Percentiles rank a stretch among this genome's conserved stretches.
These are phyloP conservation scores for Trissolcus basalis DNA, from an alignment of 1,140 invertebrate species.

Conservation along the genomic window DNA sequence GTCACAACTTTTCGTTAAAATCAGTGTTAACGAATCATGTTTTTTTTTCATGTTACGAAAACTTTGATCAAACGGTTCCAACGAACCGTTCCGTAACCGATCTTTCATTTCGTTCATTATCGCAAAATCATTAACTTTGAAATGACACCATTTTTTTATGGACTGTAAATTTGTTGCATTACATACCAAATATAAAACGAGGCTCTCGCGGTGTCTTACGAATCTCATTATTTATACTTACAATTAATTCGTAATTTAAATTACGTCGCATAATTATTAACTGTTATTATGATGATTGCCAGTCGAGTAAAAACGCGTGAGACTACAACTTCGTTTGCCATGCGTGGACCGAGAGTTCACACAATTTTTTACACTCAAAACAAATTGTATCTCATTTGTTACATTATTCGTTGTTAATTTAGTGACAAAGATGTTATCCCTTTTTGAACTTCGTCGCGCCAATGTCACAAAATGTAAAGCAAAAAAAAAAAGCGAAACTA, in stretches of 20 bases:
- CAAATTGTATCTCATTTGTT: conserved; percentile 33
- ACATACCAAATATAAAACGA: conserved; percentile 48
- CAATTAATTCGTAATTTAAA: conserved; percentile 35
- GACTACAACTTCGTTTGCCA: conserved; percentile 15
- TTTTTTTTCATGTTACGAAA: too few species aligned
- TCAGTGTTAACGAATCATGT: too few species aligned
- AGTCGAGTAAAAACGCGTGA: conserved; percentile 12
- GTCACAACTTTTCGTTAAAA: conserved; percentile 5
- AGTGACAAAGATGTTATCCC: conserved; percentile 11
- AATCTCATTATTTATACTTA: conserved; percentile 52
- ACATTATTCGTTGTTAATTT: conserved; percentile 23
- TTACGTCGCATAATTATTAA: conserved; percentile 13
- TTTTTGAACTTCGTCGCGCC: conserved; percentile 8
- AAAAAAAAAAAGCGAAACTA: too few species aligned
- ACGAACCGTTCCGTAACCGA: background rate
- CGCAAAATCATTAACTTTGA: too few species aligned
- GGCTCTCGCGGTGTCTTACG: conserved; percentile 30
- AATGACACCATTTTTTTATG: conserved; percentile 1
- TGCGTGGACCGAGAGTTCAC: background rate
- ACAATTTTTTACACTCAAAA: conserved; percentile 6
- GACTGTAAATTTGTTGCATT: conserved; percentile 33
- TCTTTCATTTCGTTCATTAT: too few species aligned
- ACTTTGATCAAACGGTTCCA: too few species aligned
- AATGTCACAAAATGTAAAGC: too few species aligned
- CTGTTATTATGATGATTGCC: conserved; percentile 13